Conservation (phyloP, 2,113 vertebrate genomes). For the Cyrtonyx montezumae region DNA sequence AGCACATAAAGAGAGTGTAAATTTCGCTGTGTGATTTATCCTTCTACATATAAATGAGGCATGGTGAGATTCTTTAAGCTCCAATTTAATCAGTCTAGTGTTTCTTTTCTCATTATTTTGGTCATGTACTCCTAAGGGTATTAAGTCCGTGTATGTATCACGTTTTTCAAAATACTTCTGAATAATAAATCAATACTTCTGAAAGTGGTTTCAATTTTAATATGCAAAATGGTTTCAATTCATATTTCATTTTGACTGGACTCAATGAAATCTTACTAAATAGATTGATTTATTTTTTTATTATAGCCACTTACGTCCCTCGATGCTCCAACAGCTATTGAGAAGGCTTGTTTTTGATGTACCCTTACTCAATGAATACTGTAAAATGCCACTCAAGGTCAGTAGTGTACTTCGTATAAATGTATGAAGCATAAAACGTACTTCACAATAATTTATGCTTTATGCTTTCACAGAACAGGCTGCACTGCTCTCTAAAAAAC, state of each 20-base stretch:
- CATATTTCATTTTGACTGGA: neutral
- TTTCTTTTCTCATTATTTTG: neutral
- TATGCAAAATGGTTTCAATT: neutral
- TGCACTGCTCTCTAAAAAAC: neutral
- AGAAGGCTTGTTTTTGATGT: constrained; percentile 96
- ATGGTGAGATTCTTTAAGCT: neutral
- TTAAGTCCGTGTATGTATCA: neutral
- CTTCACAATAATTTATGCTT: neutral
- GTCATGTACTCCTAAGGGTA: neutral
- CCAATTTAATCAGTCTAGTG: neutral
- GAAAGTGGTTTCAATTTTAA: neutral
- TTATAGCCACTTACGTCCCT: constrained; percentile 91
- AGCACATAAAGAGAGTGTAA: neutral
- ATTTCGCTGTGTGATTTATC: neutral
- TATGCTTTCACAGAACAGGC: neutral
- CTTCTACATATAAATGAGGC: neutral
- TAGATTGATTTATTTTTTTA: neutral
- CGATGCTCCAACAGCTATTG: constrained; percentile 96
- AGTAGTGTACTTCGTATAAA: neutral
- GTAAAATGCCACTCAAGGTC: constrained; percentile 99
- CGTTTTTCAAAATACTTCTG: neutral
- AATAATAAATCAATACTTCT: neutral
- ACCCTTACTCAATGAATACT: constrained; percentile 94
- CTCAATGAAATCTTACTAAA: neutral
- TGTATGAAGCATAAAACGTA: neutral